Evolutionary conservation across 2,888 invertebrate genomes (phyloP).

Genomic region (Pinctada fucata): DNA sequence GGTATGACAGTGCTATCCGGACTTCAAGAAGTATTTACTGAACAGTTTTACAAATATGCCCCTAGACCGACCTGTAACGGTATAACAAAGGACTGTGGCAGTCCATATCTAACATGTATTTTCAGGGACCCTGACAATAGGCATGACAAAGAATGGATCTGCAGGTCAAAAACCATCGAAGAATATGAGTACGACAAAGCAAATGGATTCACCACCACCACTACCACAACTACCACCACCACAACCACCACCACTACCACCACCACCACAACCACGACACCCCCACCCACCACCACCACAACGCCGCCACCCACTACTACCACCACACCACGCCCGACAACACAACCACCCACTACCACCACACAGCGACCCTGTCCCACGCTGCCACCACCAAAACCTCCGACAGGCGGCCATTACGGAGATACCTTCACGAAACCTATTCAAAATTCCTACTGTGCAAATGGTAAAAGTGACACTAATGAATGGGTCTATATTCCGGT

Average conservation of each 20-base stretch:
- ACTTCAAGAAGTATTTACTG: slow-evolving; percentile 47
- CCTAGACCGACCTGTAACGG: slow-evolving; percentile 57
- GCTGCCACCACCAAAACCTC: slow-evolving; percentile 3
- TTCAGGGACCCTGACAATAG: slow-evolving; percentile 1
- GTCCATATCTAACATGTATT: slow-evolving; percentile 56
- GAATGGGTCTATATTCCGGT: slow-evolving; percentile 68
- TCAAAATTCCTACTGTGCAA: slow-evolving; percentile 66
- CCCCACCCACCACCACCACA: slow-evolving; percentile 8
- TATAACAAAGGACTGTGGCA: slow-evolving; percentile 51
- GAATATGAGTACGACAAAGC: slow-evolving; percentile 39
- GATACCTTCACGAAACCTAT: slow-evolving; percentile 41
- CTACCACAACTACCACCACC: slow-evolving; percentile 13
- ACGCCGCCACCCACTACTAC: background rate
- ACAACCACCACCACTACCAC: slow-evolving; percentile 14
- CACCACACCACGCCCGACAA: slow-evolving; percentile 16
- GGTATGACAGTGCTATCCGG: slow-evolving; percentile 55
- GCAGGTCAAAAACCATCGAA: slow-evolving; percentile 45
- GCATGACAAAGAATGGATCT: slow-evolving; percentile 21
- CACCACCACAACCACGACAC: slow-evolving; percentile 26
- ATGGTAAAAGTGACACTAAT: slow-evolving; percentile 59
- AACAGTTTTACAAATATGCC: slow-evolving; percentile 55
- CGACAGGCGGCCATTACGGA: background rate
- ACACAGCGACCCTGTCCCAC: slow-evolving; percentile 18
- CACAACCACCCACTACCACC: slow-evolving; percentile 21
- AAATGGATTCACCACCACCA: slow-evolving; percentile 12